phyloP scores from a whole-genome alignment of 2,113 vertebrate genomes.

The Sceloporus tristichus region DNA sequence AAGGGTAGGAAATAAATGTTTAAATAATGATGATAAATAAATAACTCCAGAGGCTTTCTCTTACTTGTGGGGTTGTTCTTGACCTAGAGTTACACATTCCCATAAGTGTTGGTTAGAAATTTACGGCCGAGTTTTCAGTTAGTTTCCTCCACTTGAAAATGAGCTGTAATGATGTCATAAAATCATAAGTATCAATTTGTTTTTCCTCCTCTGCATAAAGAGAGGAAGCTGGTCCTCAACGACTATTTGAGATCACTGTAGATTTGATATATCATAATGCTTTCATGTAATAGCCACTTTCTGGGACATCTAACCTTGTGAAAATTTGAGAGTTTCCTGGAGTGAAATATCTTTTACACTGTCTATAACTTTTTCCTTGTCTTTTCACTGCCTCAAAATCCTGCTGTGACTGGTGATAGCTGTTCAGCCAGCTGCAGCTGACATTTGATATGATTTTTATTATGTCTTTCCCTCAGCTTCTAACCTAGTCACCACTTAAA shows the following conservation, averaged over 20 bases:
- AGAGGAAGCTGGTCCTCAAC: not conserved
- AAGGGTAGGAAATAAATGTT: not conserved
- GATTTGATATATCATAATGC: not conserved
- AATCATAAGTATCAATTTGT: not conserved
- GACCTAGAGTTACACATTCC: not conserved
- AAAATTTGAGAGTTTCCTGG: conserved; percentile 13
- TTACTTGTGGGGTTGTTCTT: not conserved
- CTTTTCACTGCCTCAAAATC: not conserved
- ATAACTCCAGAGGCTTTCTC: not conserved
- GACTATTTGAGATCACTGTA: conserved; percentile 1
- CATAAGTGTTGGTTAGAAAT: not conserved
- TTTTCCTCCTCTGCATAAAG: not conserved
- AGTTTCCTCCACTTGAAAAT: not conserved
- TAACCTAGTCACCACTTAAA: not conserved
- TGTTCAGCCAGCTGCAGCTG: conserved; percentile 8
- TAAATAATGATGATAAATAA: not conserved
- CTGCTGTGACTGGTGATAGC: not conserved
- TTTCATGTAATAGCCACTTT: conserved; percentile 16
- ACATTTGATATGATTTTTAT: not conserved
- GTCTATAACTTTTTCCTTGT: too few relatives aligned
- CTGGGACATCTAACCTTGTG: conserved; percentile 9
- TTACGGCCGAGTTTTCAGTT: not conserved
- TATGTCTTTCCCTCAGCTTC: not conserved
- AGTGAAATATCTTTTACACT: not conserved
- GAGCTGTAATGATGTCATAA: not conserved